Percentiles rank a stretch among this genome's conserved stretches.
Conservation (phyloP, 2,888 invertebrate genomes). For the Eulithis prunata region DNA sequence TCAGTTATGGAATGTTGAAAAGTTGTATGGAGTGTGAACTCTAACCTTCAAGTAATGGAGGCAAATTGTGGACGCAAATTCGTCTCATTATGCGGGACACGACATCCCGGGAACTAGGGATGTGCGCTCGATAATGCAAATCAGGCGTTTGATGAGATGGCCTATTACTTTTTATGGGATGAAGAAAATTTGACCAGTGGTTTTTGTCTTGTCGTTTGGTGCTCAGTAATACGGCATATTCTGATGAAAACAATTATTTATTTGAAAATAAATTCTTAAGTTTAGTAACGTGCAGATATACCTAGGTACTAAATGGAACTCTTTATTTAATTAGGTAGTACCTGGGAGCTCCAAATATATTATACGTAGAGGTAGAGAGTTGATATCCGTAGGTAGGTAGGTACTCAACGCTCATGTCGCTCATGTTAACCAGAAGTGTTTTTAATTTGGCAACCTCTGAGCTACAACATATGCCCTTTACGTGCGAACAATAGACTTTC, state of each 20-base stretch:
- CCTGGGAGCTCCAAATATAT: no score
- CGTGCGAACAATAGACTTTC: constrained; percentile 57
- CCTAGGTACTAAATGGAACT: no score
- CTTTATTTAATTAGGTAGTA: no score
- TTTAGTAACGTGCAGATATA: no score
- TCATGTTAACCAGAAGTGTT: constrained; percentile 3
- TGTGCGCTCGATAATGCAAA: constrained; percentile 36
- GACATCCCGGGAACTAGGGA: constrained; percentile 35
- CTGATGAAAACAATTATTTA: no score
- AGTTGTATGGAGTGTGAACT: constrained; percentile 57
- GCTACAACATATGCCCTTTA: constrained; percentile 59
- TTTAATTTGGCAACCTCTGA: constrained; percentile 1
- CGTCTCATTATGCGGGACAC: constrained; percentile 59
- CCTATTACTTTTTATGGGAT: constrained; percentile 21
- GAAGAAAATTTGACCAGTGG: constrained; percentile 5
- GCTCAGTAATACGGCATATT: neutral
- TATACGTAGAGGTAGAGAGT: no score
- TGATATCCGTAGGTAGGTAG: no score
- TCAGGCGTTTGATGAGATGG: constrained; percentile 29
- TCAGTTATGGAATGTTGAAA: constrained; percentile 36
- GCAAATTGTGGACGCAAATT: constrained; percentile 73
- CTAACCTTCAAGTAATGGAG: constrained; percentile 68
- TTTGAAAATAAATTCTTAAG: no score
- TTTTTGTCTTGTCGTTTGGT: constrained; percentile 13
- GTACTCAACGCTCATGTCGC: neutral